Evolutionary conservation across 2,113 vertebrate species (phyloP).

Genomic region (Ceyx cyanopectus): DNA sequence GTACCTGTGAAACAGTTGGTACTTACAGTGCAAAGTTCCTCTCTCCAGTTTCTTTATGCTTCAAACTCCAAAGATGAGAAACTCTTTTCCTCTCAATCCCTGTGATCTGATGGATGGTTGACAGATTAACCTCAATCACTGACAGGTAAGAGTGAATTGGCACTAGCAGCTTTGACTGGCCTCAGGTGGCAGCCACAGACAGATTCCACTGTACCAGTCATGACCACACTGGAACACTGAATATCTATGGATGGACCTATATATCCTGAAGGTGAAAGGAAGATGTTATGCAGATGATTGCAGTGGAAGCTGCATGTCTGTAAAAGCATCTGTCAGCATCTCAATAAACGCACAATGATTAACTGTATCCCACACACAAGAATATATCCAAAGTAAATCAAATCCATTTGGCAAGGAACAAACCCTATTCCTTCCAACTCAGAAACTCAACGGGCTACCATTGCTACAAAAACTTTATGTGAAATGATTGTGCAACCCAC

Average conservation of each 20-base stretch:
- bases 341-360: background rate
- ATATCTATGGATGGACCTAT: background rate
- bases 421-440: background rate
- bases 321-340: background rate
- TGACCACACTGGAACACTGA: background rate
- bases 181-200: slow-evolving; percentile 12
- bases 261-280: background rate
- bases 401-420: background rate
- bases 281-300: background rate
- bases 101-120: slow-evolving; percentile 22
- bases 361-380: background rate
- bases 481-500: background rate
- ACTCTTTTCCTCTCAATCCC: slow-evolving; percentile 47
- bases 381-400: background rate
- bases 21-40: background rate
- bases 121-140: slow-evolving; percentile 16
- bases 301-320: background rate
- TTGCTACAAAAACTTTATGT: background rate
- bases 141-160: slow-evolving; percentile 12
- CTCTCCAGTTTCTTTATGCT: background rate
- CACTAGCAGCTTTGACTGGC: slow-evolving; percentile 3
- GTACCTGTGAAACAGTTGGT: background rate
- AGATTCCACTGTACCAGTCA: background rate
- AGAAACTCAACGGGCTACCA: background rate
- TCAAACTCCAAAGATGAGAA: slow-evolving; percentile 18